A percentile compares a stretch with the other conserved stretches of the same genome.
These are phyloP conservation scores for Azemiops feae DNA, from an alignment of 2,113 vertebrate genomes.

Conservation along the genomic window DNA sequence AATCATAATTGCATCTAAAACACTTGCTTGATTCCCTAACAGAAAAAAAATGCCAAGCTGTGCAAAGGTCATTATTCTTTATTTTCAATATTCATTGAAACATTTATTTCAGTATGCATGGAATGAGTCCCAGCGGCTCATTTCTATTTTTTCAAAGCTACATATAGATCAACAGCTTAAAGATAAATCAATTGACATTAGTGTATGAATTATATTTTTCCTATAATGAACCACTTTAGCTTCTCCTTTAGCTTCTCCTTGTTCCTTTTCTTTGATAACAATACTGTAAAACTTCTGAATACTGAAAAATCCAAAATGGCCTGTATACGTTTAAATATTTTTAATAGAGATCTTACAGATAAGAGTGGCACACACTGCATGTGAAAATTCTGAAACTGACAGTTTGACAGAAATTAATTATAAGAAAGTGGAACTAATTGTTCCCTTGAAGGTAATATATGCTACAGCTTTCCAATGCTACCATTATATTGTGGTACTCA, in stretches of 20 bases:
- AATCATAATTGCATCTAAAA: neutral
- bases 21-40: neutral
- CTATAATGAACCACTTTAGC: fast-evolving
- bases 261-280: neutral
- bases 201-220: slow-evolving; percentile 1
- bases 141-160: neutral
- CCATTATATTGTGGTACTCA: neutral
- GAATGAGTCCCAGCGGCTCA: neutral
- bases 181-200: slow-evolving; percentile 3
- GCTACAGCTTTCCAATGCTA: neutral
- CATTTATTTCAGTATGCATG: neutral
- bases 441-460: slow-evolving; percentile 16
- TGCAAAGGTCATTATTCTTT: neutral
- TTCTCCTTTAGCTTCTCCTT: fast-evolving
- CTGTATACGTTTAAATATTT: neutral
- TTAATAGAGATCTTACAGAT: neutral
- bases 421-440: slow-evolving; percentile 18
- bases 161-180: neutral
- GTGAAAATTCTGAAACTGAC: neutral
- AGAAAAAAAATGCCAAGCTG: neutral
- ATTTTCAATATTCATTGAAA: neutral
- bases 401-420: slow-evolving; percentile 14
- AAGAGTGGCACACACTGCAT: neutral
- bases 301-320: neutral
- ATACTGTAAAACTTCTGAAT: neutral